Conservation (phyloP, 2,797 vertebrate species). For the Lepus oiostolus region DNA sequence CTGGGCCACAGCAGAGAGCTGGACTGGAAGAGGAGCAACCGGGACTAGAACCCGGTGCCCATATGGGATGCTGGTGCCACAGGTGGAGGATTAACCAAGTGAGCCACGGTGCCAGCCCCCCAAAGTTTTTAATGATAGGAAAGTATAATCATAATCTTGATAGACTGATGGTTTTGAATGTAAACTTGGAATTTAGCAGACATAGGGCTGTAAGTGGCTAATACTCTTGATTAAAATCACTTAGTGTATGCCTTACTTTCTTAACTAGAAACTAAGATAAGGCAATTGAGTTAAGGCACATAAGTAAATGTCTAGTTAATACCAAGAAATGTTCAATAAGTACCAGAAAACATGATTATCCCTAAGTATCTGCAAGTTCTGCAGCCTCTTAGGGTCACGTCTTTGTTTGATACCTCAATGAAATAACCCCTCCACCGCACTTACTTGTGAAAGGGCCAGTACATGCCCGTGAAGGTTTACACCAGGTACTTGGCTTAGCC, state of each 20-base stretch:
- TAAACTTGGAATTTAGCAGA: conserved; percentile 41
- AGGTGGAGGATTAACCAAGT: too few relatives aligned
- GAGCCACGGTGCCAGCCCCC: too few relatives aligned
- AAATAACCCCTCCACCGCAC: neutral
- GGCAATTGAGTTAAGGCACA: neutral
- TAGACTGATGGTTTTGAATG: neutral
- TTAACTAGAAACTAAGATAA: conserved; percentile 20
- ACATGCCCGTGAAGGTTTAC: neutral
- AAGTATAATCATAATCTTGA: neutral
- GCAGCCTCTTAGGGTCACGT: neutral
- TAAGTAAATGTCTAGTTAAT: neutral
- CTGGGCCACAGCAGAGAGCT: too few relatives aligned
- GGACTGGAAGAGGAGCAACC: too few relatives aligned
- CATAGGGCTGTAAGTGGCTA: neutral
- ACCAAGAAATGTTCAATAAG: neutral
- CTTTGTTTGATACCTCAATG: neutral
- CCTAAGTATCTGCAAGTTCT: conserved; percentile 24
- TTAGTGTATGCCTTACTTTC: conserved; percentile 17
- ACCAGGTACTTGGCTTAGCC: neutral
- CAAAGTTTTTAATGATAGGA: neutral
- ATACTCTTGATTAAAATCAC: conserved; percentile 36
- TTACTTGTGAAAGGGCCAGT: neutral
- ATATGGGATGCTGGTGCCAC: too few relatives aligned
- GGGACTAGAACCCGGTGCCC: too few relatives aligned
- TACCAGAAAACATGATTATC: neutral